Evolutionary conservation across 1,140 invertebrate species (phyloP).

Genomic region (Bombus confusus): DNA sequence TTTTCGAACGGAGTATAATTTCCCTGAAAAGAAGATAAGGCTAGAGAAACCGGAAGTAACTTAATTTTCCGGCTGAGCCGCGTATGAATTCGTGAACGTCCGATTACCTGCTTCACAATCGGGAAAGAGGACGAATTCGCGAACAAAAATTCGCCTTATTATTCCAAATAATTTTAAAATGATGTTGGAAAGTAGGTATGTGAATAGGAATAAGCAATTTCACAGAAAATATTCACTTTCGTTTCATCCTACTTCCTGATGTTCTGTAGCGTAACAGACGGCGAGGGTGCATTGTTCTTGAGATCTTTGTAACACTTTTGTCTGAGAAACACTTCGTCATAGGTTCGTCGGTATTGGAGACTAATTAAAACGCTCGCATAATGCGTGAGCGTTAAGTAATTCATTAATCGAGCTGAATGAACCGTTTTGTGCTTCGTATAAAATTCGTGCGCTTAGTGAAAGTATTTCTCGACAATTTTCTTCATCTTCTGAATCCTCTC

Average conservation of each 20-base stretch:
- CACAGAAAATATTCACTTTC: slow-evolving; percentile 19
- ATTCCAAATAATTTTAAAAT: not conserved
- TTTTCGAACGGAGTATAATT: slow-evolving; percentile 38
- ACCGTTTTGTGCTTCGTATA: too few species aligned
- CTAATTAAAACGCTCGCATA: slow-evolving; percentile 32
- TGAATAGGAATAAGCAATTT: not conserved
- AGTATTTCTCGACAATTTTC: not conserved
- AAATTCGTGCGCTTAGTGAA: not conserved
- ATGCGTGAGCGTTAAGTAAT: not conserved
- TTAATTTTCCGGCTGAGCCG: not conserved
- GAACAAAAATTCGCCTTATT: not conserved
- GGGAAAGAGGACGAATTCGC: not conserved
- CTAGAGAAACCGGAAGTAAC: not conserved
- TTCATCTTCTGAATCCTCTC: rapidly evolving
- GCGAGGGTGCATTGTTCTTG: slow-evolving; percentile 13
- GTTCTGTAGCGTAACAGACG: not conserved
- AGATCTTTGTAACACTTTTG: slow-evolving; percentile 7
- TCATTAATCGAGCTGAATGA: not conserved
- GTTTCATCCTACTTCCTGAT: not conserved
- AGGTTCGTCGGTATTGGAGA: slow-evolving; percentile 12
- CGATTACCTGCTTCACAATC: slow-evolving; percentile 39
- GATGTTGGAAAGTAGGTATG: too few species aligned
- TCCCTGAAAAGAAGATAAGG: slow-evolving; percentile 45
- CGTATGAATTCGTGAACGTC: slow-evolving; percentile 6
- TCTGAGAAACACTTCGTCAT: slow-evolving; percentile 6